Conservation (phyloP, 64 coral and sea anemone species). For the Pocillopora verrucosa region DNA sequence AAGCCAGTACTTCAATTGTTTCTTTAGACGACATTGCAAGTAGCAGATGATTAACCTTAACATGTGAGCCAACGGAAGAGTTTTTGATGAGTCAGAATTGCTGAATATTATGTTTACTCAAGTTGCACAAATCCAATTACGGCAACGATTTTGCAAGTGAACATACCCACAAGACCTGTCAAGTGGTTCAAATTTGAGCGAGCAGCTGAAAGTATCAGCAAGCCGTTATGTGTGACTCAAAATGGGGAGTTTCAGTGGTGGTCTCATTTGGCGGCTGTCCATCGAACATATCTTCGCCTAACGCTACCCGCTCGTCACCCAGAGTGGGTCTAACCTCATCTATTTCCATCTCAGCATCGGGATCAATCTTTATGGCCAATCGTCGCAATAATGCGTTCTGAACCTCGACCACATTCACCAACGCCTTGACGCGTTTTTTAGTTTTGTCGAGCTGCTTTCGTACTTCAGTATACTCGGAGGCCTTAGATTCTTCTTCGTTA, state of each 20-base stretch:
- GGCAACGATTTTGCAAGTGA: too few relatives aligned
- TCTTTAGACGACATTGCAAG: too few relatives aligned
- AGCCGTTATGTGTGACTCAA: neutral
- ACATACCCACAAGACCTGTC: too few relatives aligned
- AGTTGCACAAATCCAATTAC: too few relatives aligned
- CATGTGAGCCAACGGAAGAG: too few relatives aligned
- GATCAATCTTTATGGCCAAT: slow-evolving; percentile 51
- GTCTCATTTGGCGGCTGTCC: neutral
- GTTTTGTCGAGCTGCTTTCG: slow-evolving; percentile 47
- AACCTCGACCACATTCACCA: slow-evolving; percentile 21
- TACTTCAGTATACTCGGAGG: slow-evolving; percentile 6
- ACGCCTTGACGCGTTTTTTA: slow-evolving; percentile 49
- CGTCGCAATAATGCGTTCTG: slow-evolving; percentile 31
- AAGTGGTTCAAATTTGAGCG: too few relatives aligned
- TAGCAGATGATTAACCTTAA: too few relatives aligned
- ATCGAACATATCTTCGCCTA: slow-evolving; percentile 11
- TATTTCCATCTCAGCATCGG: neutral
- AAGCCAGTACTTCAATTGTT: too few relatives aligned
- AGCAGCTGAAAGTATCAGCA: neutral
- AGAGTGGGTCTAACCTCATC: neutral
- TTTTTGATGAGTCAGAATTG: too few relatives aligned
- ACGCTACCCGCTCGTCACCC: neutral
- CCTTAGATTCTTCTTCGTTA: neutral
- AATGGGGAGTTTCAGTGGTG: neutral
- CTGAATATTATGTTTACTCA: too few relatives aligned